Conservation (phyloP, 2,888 invertebrate species). For the Metacarcinus magister region DNA sequence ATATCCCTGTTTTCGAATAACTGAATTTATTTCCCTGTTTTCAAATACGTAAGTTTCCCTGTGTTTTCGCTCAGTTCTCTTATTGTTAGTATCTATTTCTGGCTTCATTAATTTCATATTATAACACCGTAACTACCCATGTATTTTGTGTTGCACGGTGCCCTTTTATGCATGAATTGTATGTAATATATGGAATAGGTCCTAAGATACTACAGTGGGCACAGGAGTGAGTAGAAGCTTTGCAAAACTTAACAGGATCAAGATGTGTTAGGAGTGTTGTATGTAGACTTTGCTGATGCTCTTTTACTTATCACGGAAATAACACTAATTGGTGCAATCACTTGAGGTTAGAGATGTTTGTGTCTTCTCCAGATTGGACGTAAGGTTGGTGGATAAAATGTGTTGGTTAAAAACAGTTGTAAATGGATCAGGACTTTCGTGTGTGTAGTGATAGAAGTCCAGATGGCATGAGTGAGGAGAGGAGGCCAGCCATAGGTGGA, state of each 20-base stretch:
- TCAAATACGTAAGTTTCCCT: too few species aligned
- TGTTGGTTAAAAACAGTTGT: neutral
- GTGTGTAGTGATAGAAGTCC: neutral
- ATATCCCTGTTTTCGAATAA: too few species aligned
- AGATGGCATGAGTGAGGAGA: neutral
- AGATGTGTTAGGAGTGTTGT: neutral
- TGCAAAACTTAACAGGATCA: neutral
- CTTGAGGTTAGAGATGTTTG: constrained; percentile 58
- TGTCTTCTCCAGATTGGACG: constrained; percentile 55
- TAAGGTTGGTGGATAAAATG: constrained; percentile 44
- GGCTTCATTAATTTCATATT: too few species aligned
- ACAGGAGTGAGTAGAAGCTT: neutral
- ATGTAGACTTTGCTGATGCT: neutral
- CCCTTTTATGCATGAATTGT: too few species aligned
- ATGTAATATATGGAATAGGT: neutral
- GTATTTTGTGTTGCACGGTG: too few species aligned
- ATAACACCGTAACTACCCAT: too few species aligned
- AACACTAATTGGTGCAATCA: constrained; percentile 64
- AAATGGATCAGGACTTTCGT: neutral
- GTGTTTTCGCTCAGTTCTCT: too few species aligned
- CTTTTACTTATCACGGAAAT: constrained; percentile 60
- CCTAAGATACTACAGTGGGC: neutral
- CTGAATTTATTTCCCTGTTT: too few species aligned
- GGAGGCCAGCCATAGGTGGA: neutral
- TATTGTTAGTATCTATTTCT: too few species aligned